Base-by-base conservation (phyloP, 2,113 vertebrate genomes). In the Nanger granti region DNA sequence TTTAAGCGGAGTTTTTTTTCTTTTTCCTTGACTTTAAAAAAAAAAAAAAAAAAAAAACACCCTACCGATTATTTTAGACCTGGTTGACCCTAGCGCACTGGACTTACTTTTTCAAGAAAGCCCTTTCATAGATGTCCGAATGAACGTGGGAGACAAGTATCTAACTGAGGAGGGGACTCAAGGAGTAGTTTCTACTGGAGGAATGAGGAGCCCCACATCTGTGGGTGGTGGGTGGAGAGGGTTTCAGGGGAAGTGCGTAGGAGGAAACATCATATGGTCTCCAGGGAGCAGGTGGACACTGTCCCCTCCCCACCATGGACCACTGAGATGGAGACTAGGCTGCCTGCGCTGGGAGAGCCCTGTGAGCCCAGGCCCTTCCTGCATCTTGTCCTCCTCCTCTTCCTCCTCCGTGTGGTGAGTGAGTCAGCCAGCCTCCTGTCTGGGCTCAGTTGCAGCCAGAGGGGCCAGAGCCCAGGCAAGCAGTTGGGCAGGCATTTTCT, bases 401-500 rank as follows among this genome's bases (percentile, higher is more conserved):
- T 96, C 95, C 94, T 96, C 97, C 98, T 98, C 96, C 59, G 37
- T 97, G 98, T 8, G 97, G 98, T 98, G 97, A 97, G 97, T 98
- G 98, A 98, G 97, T 98, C 98, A 98, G 96, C 98, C 98, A 98
- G 96, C 98, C 98, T 98, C 97, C 98, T 97, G 98, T 98, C 98
- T 98, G 98, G 92, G 97, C 97, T 98, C 97, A 97, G 95, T 84
- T 92, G 97, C 97, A 97, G 98, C 97, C 95, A 98, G 97, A 97
- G 96, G 95, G 98, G 97, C 98, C 96, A 97, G 95, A 97, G 98
- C 97, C 97, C 93, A 97, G 95, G 97, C 96, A 98, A 87, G 98
- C 96, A 97, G 66, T 96, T 92, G 96, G 97, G 97, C 96, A 96
- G 95, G 92, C 95, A 90, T 95, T 98, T 97, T 98, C 93, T 86